Percentiles rank a stretch among this genome's conserved stretches.
Conservation (phyloP, 2,113 vertebrate species). For the Oncorhynchus gorbuscha region DNA sequence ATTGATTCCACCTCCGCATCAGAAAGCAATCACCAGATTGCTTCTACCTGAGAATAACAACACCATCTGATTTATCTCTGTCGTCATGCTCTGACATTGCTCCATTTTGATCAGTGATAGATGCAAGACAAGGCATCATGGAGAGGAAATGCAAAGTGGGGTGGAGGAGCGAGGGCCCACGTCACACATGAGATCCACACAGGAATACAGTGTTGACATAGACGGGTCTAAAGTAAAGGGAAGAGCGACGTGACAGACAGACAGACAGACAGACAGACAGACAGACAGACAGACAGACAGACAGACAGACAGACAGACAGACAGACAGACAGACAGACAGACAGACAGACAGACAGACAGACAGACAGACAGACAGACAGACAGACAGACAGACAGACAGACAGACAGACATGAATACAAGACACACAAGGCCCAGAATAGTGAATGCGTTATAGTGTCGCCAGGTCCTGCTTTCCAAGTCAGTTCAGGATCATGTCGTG, state of each 20-base stretch:
- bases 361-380: no score
- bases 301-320: conserved; percentile 15
- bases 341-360: no score
- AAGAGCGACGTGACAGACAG: conserved; percentile 73
- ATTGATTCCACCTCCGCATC: no score
- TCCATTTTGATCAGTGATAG: conserved; percentile 51
- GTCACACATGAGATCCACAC: conserved; percentile 64
- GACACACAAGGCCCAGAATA: conserved; percentile 9
- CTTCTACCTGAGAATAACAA: conserved; percentile 33
- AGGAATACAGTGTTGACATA: conserved; percentile 74
- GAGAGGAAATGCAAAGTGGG: conserved; percentile 43
- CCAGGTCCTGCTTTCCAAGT: conserved; percentile 46
- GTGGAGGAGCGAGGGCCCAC: conserved; percentile 38
- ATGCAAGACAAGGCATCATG: conserved; percentile 23
- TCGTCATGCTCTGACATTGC: conserved; percentile 47
- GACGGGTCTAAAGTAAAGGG: conserved; percentile 74
- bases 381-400: no score
- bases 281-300: conserved; percentile 15
- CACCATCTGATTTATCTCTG: conserved; percentile 55
- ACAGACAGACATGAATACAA: not conserved
- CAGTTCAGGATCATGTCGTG: conserved; percentile 23
- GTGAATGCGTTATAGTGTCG: conserved; percentile 46
- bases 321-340: not conserved
- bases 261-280: conserved; percentile 36
- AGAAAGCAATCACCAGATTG: conserved; percentile 18